Evolutionary conservation across 1,140 invertebrate genomes (phyloP), one percentile per base, ranked within the genome.

Genomic region (Drosophila simulans): DNA sequence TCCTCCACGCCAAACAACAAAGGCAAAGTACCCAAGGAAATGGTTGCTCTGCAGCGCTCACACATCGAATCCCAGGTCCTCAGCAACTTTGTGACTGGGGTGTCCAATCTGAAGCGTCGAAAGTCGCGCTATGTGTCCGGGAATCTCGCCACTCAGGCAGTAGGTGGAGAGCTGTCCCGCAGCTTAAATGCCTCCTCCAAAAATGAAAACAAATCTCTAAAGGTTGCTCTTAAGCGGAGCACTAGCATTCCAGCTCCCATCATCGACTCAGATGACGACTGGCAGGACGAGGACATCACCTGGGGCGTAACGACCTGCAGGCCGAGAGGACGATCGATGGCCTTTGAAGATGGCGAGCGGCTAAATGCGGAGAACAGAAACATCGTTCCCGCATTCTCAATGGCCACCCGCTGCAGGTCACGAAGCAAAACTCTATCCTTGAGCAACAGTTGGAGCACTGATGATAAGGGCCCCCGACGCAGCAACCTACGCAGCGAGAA

Each of bases 401-500:
- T 17, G 3, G 17, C 40, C 7, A 13, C 15, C 5, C 66, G 64
- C 12, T 68, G 60, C 12, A 72, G 64, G 1, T 62, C 65, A 0
- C 80, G 77, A 49, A 88, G 84, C 68, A 88, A 89, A 31, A 88
- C 80, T 1, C 39, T 80, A 10, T 80, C 82, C 2, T 7, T 70
- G 11, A 72, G 54, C 27, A 56, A 65, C 34, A 58, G 66, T 8
- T 64, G 60, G 17, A 79, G 76, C 45, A 73, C 57, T 13, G 84
- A 88, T 20, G 83, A 83, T 5, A 55, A 43, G 3, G 45, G 52
- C 4, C 51, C 70, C 0, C 63, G 64, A 12, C 74, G 91, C 3
- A 40, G 74, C 27, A 91, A 91, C 63, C 93, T 94, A 90, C 81
- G 94, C 45, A 94, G 93, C 17, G 93, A 94, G 76, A 94, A 94